Conservation (phyloP, 2,113 vertebrate species). For the Pteruthius melanotis region DNA sequence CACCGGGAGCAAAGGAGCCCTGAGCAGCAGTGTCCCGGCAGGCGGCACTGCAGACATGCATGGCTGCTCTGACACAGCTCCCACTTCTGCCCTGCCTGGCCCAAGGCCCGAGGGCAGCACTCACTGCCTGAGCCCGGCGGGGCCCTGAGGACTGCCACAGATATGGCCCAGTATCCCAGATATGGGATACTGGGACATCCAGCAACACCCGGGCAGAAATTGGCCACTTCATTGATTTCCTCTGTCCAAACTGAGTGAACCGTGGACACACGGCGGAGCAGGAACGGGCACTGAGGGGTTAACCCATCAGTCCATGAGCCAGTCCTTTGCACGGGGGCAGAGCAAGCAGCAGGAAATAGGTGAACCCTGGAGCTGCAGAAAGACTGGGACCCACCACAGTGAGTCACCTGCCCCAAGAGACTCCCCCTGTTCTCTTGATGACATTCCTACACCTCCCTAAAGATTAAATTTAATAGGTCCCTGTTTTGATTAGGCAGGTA, state of each 20-base stretch:
- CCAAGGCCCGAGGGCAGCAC: background rate
- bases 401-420: background rate
- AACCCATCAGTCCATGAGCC: background rate
- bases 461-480: background rate
- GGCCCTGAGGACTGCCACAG: background rate
- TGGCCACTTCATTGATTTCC: accelerated
- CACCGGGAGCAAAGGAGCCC: background rate
- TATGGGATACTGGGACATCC: accelerated
- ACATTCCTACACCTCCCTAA: background rate
- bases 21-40: background rate
- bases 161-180: too few species aligned
- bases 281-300: accelerated
- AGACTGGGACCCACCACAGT: background rate
- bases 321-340: background rate
- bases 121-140: accelerated
- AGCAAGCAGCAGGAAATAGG: background rate
- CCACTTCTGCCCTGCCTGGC: background rate
- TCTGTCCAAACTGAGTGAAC: accelerated
- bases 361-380: background rate
- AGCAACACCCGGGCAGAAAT: background rate
- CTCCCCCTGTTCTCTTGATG: background rate
- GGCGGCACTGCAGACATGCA: background rate
- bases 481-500: background rate
- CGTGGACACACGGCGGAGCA: accelerated
- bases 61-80: background rate